Evolutionary conservation across 2,888 invertebrate genomes (phyloP).

Genomic region (Deilephila porcellus): DNA sequence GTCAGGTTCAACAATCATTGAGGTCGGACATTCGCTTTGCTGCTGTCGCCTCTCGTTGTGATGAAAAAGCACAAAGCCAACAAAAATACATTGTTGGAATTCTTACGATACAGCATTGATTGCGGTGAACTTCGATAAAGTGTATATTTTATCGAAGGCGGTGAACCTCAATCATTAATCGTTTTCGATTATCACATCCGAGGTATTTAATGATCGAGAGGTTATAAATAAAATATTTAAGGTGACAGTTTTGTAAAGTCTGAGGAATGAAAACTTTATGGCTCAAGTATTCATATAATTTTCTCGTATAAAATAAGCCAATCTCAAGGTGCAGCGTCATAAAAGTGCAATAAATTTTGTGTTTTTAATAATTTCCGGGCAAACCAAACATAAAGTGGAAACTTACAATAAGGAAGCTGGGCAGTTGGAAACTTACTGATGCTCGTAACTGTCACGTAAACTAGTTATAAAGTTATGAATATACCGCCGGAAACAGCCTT

Average conservation of each 20-base stretch:
- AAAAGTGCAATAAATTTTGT: conserved; percentile 37
- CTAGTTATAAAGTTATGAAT: conserved; percentile 34
- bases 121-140: neutral
- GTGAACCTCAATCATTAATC: neutral
- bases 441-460: conserved; percentile 36
- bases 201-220: neutral
- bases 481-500: conserved; percentile 34
- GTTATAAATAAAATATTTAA: neutral
- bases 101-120: neutral
- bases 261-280: neutral
- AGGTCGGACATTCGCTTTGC: conserved; percentile 3
- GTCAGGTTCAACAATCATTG: conserved; percentile 9
- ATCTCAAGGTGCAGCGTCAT: neutral
- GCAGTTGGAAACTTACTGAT: conserved; percentile 36
- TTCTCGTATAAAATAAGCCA: neutral
- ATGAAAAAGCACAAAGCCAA: neutral
- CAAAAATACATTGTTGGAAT: neutral
- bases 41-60: neutral
- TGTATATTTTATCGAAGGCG: too few species aligned
- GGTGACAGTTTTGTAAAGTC: neutral
- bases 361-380: conserved; percentile 39
- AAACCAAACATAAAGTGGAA: conserved; percentile 35
- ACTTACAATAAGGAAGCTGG: conserved; percentile 40
- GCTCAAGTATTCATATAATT: neutral
- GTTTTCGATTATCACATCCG: neutral